Base-by-base conservation (phyloP, 1,140 invertebrate species). In the Halotydeus destructor region DNA sequence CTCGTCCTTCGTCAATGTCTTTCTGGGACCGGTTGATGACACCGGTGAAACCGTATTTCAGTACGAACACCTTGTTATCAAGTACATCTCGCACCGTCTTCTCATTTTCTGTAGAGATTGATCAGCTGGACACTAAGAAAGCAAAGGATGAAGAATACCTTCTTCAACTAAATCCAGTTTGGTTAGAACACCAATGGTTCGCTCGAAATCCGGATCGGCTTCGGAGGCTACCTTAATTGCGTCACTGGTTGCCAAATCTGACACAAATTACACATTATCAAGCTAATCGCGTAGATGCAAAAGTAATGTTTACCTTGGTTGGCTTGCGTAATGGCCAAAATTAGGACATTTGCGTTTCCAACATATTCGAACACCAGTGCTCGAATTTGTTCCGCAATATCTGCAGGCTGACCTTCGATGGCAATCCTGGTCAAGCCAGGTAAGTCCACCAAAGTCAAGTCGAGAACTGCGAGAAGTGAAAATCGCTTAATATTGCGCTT, bases 1-100 rank as follows among this genome's bases (percentile, higher is more conserved):
- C 28, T 9, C 9, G 9, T 9, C n/a, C 28, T 9, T 30, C 28
- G 28, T 30, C 28, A 11, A 99, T 98, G 60, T 97, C 89, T 57
- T 89, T 80, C 58, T 99, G 93, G 50, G 89, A 96, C 54, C 93
- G 68, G 66, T 97, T 97, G 2, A 98, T 86, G 1, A 98, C 86
- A 44, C 93, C 93, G 55, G 98, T 89, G 50, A 93, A 91, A 49
- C 94, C 81, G 16, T 99, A 64, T 63, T 98, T 98, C 0, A 99
- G 88, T 23, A 91, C 91, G 56, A 99, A 96, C 2, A 98, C 80
- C 45, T 84, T 69, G 1, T 94, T 94, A 62, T 84, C 94, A 18
- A 99, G 64, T 45, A 98, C 89, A 57, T 98, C 93, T 59, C 50
- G 12, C n/a, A n/a, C n/a, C n/a, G n/a, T n/a, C n/a, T n/a, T n/a